Conservation (phyloP, 2,113 vertebrate species). For the Spermophilus dauricus region DNA sequence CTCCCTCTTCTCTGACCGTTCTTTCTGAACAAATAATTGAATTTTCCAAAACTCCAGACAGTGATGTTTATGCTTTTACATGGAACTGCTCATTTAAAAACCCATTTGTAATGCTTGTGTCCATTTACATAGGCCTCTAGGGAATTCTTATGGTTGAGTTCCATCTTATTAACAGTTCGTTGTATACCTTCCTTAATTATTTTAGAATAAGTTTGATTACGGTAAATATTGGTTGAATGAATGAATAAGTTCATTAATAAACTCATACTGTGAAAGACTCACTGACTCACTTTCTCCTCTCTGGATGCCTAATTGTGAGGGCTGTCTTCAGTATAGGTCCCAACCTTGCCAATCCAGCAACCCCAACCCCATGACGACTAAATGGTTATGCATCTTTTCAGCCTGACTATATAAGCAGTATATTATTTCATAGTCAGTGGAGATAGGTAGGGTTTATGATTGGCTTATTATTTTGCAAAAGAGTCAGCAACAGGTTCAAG, state of each 20-base stretch:
- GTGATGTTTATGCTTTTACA: background rate
- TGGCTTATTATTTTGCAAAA: conserved; percentile 4
- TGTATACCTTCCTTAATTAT: background rate
- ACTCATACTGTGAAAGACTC: background rate
- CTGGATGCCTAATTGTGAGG: background rate
- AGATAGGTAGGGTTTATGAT: background rate
- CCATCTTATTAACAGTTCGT: background rate
- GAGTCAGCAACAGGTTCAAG: background rate
- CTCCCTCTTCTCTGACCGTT: background rate
- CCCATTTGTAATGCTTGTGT: background rate
- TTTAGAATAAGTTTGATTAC: background rate
- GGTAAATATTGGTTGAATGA: background rate
- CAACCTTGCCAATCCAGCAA: background rate
- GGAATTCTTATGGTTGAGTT: background rate
- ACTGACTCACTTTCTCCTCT: background rate
- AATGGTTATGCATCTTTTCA: conserved; percentile 1
- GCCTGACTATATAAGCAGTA: background rate
- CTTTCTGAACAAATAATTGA: background rate
- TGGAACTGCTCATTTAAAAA: background rate
- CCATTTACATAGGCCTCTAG: background rate
- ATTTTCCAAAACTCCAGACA: background rate
- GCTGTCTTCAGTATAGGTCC: background rate
- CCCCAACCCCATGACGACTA: background rate
- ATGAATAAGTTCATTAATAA: background rate
- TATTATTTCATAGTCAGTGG: background rate